Percentiles rank a stretch among this genome's conserved stretches.
Evolutionary conservation across 2,888 invertebrate genomes (phyloP).

Genomic region (Eristalis arbustorum): DNA sequence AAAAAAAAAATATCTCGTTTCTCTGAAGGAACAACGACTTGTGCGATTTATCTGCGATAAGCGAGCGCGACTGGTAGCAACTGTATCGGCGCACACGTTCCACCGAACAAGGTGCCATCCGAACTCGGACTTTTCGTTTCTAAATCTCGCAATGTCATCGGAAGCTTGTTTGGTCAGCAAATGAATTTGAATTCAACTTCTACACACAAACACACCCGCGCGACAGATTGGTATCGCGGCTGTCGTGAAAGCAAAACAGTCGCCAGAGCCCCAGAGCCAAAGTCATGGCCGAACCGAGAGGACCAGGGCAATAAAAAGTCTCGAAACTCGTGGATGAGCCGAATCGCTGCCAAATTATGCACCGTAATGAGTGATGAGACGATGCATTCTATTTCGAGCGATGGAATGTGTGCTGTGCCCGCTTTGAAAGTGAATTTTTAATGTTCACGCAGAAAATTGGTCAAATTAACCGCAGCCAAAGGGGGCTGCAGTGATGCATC

Average conservation of each 20-base stretch:
- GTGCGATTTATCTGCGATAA: neutral
- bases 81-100: neutral
- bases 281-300: constrained; percentile 48
- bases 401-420: neutral
- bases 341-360: constrained; percentile 43
- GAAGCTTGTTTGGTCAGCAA: constrained; percentile 1
- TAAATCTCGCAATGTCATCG: constrained; percentile 12
- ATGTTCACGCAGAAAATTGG: constrained; percentile 55
- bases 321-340: neutral
- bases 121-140: constrained; percentile 18
- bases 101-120: constrained; percentile 1
- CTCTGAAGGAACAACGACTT: neutral
- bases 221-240: neutral
- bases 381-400: neutral
- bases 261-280: constrained; percentile 30
- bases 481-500: constrained; percentile 30
- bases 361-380: constrained; percentile 43
- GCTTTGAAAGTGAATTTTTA: constrained; percentile 36
- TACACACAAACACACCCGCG: neutral
- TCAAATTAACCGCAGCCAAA: constrained; percentile 46
- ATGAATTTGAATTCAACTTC: neutral
- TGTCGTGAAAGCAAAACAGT: neutral
- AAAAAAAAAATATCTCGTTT: constrained; percentile 32
- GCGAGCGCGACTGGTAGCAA: neutral
- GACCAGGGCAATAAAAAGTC: constrained; percentile 16